Evolutionary conservation across 2,888 invertebrate species (phyloP).

Genomic region (Macrophya annulata): DNA sequence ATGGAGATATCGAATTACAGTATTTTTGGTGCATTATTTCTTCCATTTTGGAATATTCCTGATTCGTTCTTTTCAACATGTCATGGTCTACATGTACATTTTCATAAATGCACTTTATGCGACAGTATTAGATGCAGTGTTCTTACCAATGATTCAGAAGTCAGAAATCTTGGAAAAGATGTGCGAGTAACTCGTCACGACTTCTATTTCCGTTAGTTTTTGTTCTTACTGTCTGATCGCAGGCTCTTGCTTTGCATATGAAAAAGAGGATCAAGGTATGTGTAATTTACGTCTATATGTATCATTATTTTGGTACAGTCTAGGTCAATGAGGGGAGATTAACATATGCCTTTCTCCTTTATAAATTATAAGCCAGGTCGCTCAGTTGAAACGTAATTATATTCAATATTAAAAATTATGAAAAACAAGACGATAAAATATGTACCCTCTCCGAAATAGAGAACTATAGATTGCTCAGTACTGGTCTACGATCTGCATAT

Average conservation of each 20-base stretch:
- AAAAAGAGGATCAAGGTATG: background rate
- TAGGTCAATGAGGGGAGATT: background rate
- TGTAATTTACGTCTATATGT: background rate
- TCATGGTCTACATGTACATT: too few species aligned
- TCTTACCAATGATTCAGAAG: too few species aligned
- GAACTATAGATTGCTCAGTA: background rate
- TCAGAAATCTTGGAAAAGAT: too few species aligned
- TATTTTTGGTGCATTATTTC: background rate
- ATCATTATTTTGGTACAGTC: background rate
- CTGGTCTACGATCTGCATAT: conserved; percentile 13
- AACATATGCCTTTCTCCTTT: background rate
- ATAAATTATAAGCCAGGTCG: background rate
- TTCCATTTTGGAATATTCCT: background rate
- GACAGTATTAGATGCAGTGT: too few species aligned
- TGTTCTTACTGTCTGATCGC: background rate
- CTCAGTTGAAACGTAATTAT: background rate
- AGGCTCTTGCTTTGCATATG: background rate
- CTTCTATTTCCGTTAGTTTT: background rate
- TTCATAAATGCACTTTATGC: too few species aligned
- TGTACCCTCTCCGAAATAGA: conserved; percentile 1
- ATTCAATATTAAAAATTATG: background rate
- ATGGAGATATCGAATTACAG: background rate
- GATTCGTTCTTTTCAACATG: too few species aligned
- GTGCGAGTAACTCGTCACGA: too few species aligned
- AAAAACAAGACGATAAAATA: conserved; percentile 33